Conservation (phyloP, 2,797 vertebrate genomes). For the Phaenicophaeus curvirostris region DNA sequence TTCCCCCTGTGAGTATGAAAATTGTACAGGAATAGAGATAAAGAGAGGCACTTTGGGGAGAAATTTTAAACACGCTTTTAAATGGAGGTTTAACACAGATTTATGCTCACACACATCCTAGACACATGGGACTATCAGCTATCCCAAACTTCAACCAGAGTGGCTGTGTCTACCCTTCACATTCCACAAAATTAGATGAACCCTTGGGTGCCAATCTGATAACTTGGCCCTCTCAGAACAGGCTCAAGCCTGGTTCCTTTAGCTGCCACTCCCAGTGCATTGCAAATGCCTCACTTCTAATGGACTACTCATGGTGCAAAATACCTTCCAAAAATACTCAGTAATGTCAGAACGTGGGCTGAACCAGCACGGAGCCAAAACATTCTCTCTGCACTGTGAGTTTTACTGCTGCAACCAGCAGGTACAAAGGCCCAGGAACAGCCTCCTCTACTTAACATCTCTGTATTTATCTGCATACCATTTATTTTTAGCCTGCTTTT, state of each 20-base stretch:
- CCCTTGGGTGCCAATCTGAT: neutral
- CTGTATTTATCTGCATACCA: constrained; percentile 24
- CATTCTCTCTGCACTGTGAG: neutral
- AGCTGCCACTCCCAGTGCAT: accelerated
- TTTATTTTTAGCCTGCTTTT: constrained; percentile 38
- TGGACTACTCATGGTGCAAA: neutral
- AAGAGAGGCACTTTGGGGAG: constrained; percentile 44
- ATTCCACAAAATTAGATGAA: neutral
- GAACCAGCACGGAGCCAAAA: neutral
- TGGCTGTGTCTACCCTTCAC: neutral
- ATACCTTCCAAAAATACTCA: constrained; percentile 1
- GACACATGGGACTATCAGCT: neutral
- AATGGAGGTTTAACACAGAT: neutral
- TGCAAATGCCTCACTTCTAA: neutral
- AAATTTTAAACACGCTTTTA: constrained; percentile 18
- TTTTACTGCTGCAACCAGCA: neutral
- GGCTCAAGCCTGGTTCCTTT: neutral
- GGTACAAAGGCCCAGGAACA: neutral
- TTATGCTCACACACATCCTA: accelerated
- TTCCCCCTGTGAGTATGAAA: accelerated
- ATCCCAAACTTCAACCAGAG: neutral
- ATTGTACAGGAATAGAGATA: constrained; percentile 18
- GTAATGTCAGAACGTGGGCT: neutral
- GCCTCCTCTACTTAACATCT: neutral
- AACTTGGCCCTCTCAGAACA: neutral